A percentile compares a stretch with the other conserved stretches of the same genome.
Conservation (phyloP, 1,140 invertebrate genomes). For the Alviniconcha marisindica region DNA sequence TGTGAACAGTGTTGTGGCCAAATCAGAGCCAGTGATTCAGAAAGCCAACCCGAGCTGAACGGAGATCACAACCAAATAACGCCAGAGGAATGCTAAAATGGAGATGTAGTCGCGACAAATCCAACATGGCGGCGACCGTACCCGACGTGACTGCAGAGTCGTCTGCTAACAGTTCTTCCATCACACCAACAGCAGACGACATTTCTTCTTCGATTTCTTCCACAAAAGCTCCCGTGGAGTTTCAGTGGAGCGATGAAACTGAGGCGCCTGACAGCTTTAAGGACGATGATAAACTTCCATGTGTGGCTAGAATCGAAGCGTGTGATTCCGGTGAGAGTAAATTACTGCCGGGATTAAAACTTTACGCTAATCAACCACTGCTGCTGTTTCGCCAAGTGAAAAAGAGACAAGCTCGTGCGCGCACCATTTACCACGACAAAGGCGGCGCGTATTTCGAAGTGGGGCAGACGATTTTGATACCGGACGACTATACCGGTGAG, state of each 20-base stretch:
- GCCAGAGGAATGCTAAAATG: slow-evolving; percentile 20
- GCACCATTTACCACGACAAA: slow-evolving; percentile 65
- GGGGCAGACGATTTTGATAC: slow-evolving; percentile 67
- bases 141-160: neutral
- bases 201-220: neutral
- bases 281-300: slow-evolving; percentile 53
- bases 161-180: neutral
- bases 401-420: slow-evolving; percentile 50
- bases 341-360: slow-evolving; percentile 55
- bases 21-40: too few relatives aligned
- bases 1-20: too few relatives aligned
- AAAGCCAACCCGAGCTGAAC: neutral
- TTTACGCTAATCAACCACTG: slow-evolving; percentile 61
- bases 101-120: neutral
- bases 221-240: neutral
- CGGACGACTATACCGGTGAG: slow-evolving; percentile 66
- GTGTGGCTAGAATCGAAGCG: slow-evolving; percentile 49
- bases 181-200: neutral
- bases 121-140: slow-evolving; percentile 28
- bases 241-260: slow-evolving; percentile 43
- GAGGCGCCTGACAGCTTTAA: slow-evolving; percentile 38
- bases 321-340: slow-evolving; percentile 7
- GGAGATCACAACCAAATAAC: neutral
- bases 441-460: slow-evolving; percentile 63
- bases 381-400: slow-evolving; percentile 47